Base-by-base conservation (phyloP, 2,888 invertebrate species). In the Acleris laterana region DNA sequence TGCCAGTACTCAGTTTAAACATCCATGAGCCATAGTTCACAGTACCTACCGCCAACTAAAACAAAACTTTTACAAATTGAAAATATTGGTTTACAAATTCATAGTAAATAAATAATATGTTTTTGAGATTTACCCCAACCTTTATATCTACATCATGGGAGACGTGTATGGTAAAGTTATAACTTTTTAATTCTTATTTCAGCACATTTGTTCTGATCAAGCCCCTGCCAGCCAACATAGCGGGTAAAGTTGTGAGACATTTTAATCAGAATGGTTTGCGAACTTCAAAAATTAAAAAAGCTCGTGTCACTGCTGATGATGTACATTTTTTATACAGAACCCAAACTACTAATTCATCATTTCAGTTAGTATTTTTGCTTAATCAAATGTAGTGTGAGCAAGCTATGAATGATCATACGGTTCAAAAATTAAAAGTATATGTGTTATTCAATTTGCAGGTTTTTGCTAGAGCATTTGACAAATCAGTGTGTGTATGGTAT, bases 131-230 rank as follows among this genome's bases (percentile, higher is more conserved):
- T 9, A 32, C 25, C 25, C 25, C 6, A 25, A 7, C 25, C 25
- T 7, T 5, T 25, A 25, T 25, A 7, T 1, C 6, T 25, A 25
- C 9, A 32, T 32, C 9, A 32, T 32, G 32, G 32, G 25, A 25
- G 6, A 25, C 25, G 9, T 9, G 3, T 28, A n/a, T n/a, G 13
- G 2, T n/a, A 6, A 25, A 44, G 7, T 42, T 22, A 7, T 19
- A 20, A 61, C 1, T 44, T 17, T 7, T 25, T 16, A 6, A 50
- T 60, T 7, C 52, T 22, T 56, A 48, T 90, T 90, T 42, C 76
- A 96, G 96, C 75, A 96, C 97, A 2, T 96, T 97, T 86, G 95
- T 95, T 4, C 87, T 98, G 72, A 90, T 98, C 9, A 97, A 97
- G 84, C 96, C 97, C 9, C 92, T 95, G 67, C 94, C 95, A 9